phyloP scores from a whole-genome alignment of 1,140 invertebrate species.

The Papilio polytes region DNA sequence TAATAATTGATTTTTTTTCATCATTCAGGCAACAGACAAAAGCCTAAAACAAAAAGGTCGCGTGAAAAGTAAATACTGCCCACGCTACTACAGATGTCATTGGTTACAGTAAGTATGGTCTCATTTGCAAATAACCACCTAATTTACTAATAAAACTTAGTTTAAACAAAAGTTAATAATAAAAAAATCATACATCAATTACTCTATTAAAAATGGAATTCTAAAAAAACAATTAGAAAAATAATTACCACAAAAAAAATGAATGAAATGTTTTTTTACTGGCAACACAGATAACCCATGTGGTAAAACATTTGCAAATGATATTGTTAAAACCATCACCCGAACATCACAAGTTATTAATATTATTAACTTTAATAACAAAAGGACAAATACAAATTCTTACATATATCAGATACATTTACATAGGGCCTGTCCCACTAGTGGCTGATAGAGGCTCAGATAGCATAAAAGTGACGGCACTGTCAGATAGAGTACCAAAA shows the following conservation, averaged over 20 bases:
- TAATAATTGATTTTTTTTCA: constrained; percentile 17
- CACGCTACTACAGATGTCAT: constrained; percentile 72
- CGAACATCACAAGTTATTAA: constrained; percentile 69
- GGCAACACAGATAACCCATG: constrained; percentile 5
- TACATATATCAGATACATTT: constrained; percentile 36
- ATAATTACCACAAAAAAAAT: constrained; percentile 12
- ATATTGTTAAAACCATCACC: constrained; percentile 74
- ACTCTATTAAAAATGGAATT: neutral
- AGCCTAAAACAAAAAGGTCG: constrained; percentile 58
- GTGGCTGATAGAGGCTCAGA: no score
- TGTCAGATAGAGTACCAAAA: no score
- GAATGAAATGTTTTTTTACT: constrained; percentile 24
- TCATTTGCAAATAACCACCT: constrained; percentile 72
- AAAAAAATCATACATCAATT: neutral
- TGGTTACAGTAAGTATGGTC: constrained; percentile 61
- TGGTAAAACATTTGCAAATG: constrained; percentile 67
- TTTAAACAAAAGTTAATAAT: constrained; percentile 15
- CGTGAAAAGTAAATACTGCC: constrained; percentile 81
- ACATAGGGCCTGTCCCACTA: no score
- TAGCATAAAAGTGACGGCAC: no score
- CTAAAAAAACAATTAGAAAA: constrained; percentile 15
- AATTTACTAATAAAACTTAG: neutral
- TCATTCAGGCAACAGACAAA: constrained; percentile 59
- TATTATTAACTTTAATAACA: constrained; percentile 46
- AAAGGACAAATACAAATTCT: constrained; percentile 57